A percentile compares a stretch with the other conserved stretches of the same genome.
phyloP scores from a whole-genome alignment of 2,888 invertebrate species.

The Lepidonotus clava region DNA sequence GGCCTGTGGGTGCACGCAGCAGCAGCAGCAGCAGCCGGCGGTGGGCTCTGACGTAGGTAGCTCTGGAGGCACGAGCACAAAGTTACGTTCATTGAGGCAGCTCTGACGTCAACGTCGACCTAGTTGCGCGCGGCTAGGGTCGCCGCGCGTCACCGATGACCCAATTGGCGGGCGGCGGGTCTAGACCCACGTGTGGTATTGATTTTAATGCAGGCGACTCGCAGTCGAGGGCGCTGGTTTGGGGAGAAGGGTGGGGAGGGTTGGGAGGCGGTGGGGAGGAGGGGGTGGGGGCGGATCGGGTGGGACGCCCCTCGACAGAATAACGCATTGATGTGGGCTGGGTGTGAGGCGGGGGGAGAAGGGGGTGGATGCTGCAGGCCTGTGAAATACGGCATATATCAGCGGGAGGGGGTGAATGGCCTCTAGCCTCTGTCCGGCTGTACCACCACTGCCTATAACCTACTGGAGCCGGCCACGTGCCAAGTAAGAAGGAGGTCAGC shows the following conservation, averaged over 20 bases:
- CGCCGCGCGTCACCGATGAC: conserved; percentile 43
- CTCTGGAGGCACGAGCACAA: conserved; percentile 1
- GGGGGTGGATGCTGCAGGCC: no score
- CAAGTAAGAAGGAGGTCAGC: no score
- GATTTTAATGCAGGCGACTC: conserved; percentile 36
- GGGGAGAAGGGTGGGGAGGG: not conserved
- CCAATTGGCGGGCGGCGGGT: conserved; percentile 31
- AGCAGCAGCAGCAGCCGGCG: not conserved
- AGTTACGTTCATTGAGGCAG: conserved; percentile 47
- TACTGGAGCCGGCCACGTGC: no score
- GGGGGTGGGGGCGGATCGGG: not conserved
- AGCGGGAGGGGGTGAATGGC: not conserved
- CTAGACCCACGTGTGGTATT: conserved; percentile 27
- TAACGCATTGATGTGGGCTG: no score
- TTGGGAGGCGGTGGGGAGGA: not conserved
- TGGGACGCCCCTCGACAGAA: no score
- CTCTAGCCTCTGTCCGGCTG: no score
- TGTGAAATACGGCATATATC: not conserved
- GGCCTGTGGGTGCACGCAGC: no score
- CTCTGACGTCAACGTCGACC: conserved; percentile 42
- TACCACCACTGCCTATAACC: no score
- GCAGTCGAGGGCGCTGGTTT: not conserved
- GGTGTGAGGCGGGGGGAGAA: not conserved
- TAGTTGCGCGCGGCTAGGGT: not conserved
- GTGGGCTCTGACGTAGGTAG: conserved; percentile 32